Conservation (phyloP, 2,888 invertebrate species). For the Drosophila limbata region DNA sequence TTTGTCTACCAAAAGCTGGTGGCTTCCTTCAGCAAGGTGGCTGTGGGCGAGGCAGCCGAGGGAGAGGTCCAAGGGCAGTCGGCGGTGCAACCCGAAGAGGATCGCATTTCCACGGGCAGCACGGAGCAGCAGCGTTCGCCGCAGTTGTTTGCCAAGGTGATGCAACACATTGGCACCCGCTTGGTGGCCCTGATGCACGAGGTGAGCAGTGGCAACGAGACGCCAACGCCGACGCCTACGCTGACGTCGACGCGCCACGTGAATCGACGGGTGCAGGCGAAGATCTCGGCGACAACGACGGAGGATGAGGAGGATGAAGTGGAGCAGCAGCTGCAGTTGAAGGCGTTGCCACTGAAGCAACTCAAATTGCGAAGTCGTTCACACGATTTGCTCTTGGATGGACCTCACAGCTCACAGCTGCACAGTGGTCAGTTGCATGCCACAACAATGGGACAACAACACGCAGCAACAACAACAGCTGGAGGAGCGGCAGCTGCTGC, state of each 20-base stretch:
- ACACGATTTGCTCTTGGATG: constrained; percentile 91
- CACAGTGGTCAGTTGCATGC: constrained; percentile 18
- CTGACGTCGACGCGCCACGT: constrained; percentile 85
- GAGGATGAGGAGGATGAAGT: constrained; percentile 85
- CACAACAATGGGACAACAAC: constrained; percentile 73
- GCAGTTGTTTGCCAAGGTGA: constrained; percentile 94
- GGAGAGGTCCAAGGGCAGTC: not conserved
- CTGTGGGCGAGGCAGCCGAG: constrained; percentile 85
- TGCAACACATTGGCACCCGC: constrained; percentile 95
- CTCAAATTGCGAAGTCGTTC: constrained; percentile 89
- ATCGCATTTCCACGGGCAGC: constrained; percentile 65
- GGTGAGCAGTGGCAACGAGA: constrained; percentile 90
- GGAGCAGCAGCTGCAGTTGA: constrained; percentile 57
- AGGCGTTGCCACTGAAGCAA: constrained; percentile 66
- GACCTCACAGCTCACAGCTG: constrained; percentile 49
- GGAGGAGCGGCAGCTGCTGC: constrained; percentile 82
- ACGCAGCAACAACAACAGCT: constrained; percentile 73
- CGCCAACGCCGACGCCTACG: constrained; percentile 78
- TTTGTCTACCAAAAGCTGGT: constrained; percentile 95
- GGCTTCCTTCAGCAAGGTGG: constrained; percentile 92
- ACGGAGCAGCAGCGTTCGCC: constrained; percentile 90
- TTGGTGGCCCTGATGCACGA: constrained; percentile 96
- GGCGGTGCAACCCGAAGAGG: constrained; percentile 84
- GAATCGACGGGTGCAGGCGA: constrained; percentile 86
- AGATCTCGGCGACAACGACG: constrained; percentile 86